A percentile compares a stretch with the other conserved stretches of the same genome.
phyloP scores from a whole-genome alignment of 2,888 invertebrate species.

The Torymus texanus region DNA sequence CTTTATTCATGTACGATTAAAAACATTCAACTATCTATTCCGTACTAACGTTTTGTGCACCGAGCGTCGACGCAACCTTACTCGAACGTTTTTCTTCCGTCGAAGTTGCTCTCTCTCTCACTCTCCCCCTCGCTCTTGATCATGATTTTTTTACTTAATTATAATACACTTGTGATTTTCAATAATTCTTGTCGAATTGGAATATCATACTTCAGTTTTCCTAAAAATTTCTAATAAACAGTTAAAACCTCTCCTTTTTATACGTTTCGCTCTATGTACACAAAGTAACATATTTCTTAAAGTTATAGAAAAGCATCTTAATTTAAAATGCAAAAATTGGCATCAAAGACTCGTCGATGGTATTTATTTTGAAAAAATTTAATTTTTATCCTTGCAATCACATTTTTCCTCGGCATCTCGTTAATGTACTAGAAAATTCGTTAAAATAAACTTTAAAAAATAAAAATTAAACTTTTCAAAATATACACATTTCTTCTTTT shows the following conservation, averaged over 20 bases:
- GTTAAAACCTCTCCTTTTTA: constrained; percentile 38
- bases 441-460: constrained; percentile 33
- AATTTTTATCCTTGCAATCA: constrained; percentile 25
- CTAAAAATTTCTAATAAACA: constrained; percentile 36
- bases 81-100: constrained; percentile 29
- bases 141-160: constrained; percentile 18
- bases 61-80: constrained; percentile 36
- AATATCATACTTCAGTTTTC: constrained; percentile 5
- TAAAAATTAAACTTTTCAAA: constrained; percentile 42
- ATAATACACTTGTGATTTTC: constrained; percentile 54
- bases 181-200: constrained; percentile 39
- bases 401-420: constrained; percentile 1
- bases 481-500: constrained; percentile 4
- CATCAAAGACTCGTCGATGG: constrained; percentile 45
- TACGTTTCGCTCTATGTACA: constrained; percentile 36
- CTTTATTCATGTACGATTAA: constrained; percentile 13
- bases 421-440: constrained; percentile 28
- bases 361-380: constrained; percentile 39
- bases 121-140: constrained; percentile 1
- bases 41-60: constrained; percentile 54
- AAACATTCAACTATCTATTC: constrained; percentile 52
- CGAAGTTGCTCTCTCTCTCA: constrained; percentile 5
- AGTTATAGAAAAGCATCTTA: constrained; percentile 51
- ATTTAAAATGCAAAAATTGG: constrained; percentile 53
- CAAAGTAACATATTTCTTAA: constrained; percentile 44